A percentile compares a stretch with the other conserved stretches of the same genome.
phyloP scores from a whole-genome alignment of 2,888 invertebrate genomes.

The Asteroscopus sphinx region DNA sequence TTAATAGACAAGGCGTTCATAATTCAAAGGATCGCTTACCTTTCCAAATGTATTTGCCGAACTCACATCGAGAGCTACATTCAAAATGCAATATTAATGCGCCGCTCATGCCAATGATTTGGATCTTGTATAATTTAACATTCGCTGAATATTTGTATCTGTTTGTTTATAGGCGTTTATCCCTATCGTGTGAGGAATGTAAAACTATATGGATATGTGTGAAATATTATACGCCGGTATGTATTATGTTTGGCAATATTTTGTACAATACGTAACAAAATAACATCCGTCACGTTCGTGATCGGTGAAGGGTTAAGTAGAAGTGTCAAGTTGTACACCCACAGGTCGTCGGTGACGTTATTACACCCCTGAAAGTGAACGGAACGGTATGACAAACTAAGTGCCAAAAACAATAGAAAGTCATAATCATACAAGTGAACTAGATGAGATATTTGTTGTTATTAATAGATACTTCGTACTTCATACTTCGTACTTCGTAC shows the following conservation, averaged over 20 bases:
- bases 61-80: slow-evolving; percentile 56
- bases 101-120: slow-evolving; percentile 64
- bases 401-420: slow-evolving; percentile 2
- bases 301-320: too few species aligned
- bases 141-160: slow-evolving; percentile 52
- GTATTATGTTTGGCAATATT: not conserved
- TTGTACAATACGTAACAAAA: too few species aligned
- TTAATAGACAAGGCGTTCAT: slow-evolving; percentile 37
- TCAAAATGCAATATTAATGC: slow-evolving; percentile 61
- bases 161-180: slow-evolving; percentile 52
- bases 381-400: not conserved
- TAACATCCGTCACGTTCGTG: too few species aligned
- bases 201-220: slow-evolving; percentile 16
- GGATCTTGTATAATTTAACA: slow-evolving; percentile 59
- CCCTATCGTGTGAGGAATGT: slow-evolving; percentile 46
- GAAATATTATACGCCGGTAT: not conserved
- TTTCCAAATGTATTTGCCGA: slow-evolving; percentile 48
- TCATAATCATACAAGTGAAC: not conserved
- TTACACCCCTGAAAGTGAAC: too few species aligned
- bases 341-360: too few species aligned
- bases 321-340: too few species aligned
- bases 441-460: slow-evolving; percentile 5
- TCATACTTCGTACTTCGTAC: slow-evolving; percentile 9
- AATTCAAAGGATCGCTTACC: slow-evolving; percentile 51
- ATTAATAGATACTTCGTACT: slow-evolving; percentile 19